Evolutionary conservation across 2,797 vertebrate genomes (phyloP).

Genomic region (Knipowitschia caucasica): DNA sequence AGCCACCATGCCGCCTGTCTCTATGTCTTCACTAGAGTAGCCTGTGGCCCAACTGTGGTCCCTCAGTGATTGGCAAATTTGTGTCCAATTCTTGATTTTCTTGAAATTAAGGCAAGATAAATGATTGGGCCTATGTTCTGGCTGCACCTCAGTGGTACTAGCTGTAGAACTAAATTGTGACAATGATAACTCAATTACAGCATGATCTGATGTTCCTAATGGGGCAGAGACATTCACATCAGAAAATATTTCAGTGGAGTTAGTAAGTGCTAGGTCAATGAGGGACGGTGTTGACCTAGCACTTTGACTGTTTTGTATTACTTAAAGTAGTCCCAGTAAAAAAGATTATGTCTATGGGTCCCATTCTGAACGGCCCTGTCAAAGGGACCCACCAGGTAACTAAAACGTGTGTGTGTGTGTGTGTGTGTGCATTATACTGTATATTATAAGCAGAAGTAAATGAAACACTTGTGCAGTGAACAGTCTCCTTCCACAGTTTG

Average conservation of each 20-base stretch:
- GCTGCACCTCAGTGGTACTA: background rate
- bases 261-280: background rate
- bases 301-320: background rate
- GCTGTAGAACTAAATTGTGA: background rate
- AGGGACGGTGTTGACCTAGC: background rate
- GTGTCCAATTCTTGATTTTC: background rate
- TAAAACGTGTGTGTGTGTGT: too few species aligned
- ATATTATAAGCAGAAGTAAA: too few species aligned
- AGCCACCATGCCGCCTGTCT: too few species aligned
- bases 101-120: background rate
- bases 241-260: background rate
- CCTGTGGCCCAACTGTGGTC: background rate
- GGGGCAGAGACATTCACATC: background rate
- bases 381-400: too few species aligned
- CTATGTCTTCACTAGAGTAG: background rate
- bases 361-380: too few species aligned
- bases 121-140: background rate
- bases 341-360: background rate
- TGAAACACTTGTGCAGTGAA: too few species aligned
- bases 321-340: too few species aligned
- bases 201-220: background rate
- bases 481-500: too few species aligned
- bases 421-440: too few species aligned
- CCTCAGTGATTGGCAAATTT: background rate
- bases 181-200: background rate